A percentile compares a stretch with the other conserved stretches of the same genome.
Conservation (phyloP, 2,888 invertebrate genomes). For the Pasiphila rectangulata region DNA sequence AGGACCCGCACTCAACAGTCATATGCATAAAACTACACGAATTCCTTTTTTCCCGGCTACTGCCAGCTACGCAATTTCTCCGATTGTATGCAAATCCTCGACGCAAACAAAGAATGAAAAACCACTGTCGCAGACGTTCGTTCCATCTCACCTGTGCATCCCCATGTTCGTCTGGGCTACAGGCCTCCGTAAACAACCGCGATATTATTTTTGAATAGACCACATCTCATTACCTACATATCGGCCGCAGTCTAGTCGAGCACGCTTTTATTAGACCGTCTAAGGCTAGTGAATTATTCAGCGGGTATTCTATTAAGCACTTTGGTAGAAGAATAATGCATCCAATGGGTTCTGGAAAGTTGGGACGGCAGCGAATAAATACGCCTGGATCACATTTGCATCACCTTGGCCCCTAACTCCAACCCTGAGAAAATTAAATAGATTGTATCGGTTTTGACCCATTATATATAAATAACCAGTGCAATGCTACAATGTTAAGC, state of each 20-base stretch:
- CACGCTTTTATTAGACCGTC: slow-evolving; percentile 67
- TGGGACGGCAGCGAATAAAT: slow-evolving; percentile 49
- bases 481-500: slow-evolving; percentile 7
- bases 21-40: slow-evolving; percentile 63
- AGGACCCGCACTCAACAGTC: slow-evolving; percentile 48
- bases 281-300: slow-evolving; percentile 71
- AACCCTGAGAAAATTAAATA: slow-evolving; percentile 18
- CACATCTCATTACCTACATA: slow-evolving; percentile 70
- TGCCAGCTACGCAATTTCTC: slow-evolving; percentile 72
- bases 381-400: slow-evolving; percentile 47
- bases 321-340: slow-evolving; percentile 70
- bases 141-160: slow-evolving; percentile 61
- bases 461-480: slow-evolving; percentile 29
- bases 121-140: slow-evolving; percentile 67
- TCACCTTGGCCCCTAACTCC: slow-evolving; percentile 51
- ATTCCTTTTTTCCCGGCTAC: slow-evolving; percentile 60
- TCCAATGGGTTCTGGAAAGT: slow-evolving; percentile 61
- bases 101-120: slow-evolving; percentile 76
- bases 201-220: slow-evolving; percentile 70
- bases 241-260: slow-evolving; percentile 65
- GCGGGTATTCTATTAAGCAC: slow-evolving; percentile 67
- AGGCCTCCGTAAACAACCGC: slow-evolving; percentile 58
- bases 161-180: slow-evolving; percentile 54
- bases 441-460: slow-evolving; percentile 41
- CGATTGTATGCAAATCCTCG: slow-evolving; percentile 78